Conservation (phyloP, 2,113 vertebrate species). For the Hippopotamus amphibius region DNA sequence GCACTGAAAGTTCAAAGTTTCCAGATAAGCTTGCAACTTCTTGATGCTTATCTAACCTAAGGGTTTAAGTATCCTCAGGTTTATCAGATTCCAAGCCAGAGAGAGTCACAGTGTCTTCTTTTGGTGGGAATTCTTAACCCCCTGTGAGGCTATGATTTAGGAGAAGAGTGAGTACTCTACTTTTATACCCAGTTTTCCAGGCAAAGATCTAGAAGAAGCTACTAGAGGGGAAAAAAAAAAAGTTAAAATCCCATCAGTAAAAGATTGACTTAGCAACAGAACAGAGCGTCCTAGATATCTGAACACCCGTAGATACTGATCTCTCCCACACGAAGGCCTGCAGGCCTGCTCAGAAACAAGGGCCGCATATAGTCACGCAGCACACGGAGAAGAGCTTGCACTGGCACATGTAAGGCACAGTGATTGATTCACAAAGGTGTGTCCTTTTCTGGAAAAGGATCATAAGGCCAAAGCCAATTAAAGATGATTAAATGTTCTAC, state of each 20-base stretch:
- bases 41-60: slow-evolving; percentile 50
- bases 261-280: slow-evolving; percentile 17
- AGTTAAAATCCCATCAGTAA: slow-evolving; percentile 20
- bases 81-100: background rate
- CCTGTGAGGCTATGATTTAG: background rate
- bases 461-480: background rate
- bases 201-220: background rate
- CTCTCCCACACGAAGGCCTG: slow-evolving; percentile 62
- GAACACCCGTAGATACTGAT: slow-evolving; percentile 62
- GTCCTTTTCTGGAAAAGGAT: background rate
- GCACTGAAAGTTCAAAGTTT: slow-evolving; percentile 52
- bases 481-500: background rate
- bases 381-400: background rate
- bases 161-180: background rate
- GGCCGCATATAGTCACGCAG: slow-evolving; percentile 15
- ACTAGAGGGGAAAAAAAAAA: background rate
- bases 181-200: background rate
- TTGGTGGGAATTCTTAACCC: background rate
- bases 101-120: background rate
- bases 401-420: background rate
- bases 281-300: slow-evolving; percentile 66
- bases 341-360: background rate
- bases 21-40: slow-evolving; percentile 25
- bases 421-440: background rate
- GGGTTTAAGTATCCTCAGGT: background rate